Evolutionary conservation across 1,140 invertebrate species (phyloP).

Genomic region (Drosophila grimshawi): DNA sequence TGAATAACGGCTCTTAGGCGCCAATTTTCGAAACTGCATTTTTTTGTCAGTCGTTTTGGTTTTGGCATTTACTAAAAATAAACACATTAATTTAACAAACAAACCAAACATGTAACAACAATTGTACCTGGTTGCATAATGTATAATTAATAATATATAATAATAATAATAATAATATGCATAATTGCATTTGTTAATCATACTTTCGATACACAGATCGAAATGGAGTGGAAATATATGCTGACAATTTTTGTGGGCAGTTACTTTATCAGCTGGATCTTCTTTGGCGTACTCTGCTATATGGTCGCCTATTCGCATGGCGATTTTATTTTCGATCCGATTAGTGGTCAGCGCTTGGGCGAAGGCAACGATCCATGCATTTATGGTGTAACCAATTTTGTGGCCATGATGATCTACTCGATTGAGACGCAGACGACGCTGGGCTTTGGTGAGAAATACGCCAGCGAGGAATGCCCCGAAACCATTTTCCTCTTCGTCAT

Average conservation of each 20-base stretch:
- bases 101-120: no score
- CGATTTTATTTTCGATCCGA: slow-evolving; percentile 82
- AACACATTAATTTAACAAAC: neutral
- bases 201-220: slow-evolving; percentile 82
- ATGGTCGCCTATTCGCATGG: slow-evolving; percentile 85
- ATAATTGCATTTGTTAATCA: neutral
- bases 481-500: slow-evolving; percentile 90
- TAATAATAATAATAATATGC: neutral
- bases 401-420: slow-evolving; percentile 87
- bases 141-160: no score
- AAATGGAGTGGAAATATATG: slow-evolving; percentile 87
- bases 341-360: slow-evolving; percentile 67
- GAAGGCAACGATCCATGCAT: slow-evolving; percentile 84
- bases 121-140: no score
- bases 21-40: no score
- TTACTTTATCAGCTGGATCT: slow-evolving; percentile 86
- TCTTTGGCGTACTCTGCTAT: slow-evolving; percentile 86
- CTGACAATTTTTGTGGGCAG: slow-evolving; percentile 85
- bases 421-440: slow-evolving; percentile 89
- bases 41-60: no score
- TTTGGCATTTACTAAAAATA: no score
- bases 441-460: slow-evolving; percentile 90
- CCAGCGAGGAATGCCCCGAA: slow-evolving; percentile 93
- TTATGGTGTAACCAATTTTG: slow-evolving; percentile 85
- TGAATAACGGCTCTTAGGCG: no score